Percentiles rank a stretch among this genome's conserved stretches.
phyloP scores from a whole-genome alignment of 2,797 vertebrate species.

The Dromococcyx pavoninus region DNA sequence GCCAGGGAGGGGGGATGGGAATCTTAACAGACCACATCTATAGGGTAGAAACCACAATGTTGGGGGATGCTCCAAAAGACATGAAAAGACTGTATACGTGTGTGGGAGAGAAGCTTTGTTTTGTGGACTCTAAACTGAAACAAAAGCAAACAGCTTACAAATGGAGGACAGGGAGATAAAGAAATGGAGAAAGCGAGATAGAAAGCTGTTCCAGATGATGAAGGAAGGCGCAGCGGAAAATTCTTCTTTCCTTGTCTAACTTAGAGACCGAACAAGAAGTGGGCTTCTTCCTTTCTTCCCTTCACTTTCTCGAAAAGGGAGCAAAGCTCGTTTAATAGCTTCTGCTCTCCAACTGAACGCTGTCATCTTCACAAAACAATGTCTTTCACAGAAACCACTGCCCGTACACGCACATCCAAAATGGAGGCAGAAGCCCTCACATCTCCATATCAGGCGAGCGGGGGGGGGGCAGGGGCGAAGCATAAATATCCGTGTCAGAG shows the following conservation, averaged over 20 bases:
- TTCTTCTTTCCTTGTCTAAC: conserved; percentile 54
- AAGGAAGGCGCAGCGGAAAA: conserved; percentile 14
- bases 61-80: conserved; percentile 67
- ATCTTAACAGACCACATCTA: neutral
- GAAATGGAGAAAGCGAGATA: conserved; percentile 63
- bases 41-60: conserved; percentile 60
- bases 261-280: conserved; percentile 51
- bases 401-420: neutral
- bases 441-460: conserved; percentile 62
- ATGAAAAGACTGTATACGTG: conserved; percentile 66
- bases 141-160: conserved; percentile 87
- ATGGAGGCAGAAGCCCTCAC: conserved; percentile 63
- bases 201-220: neutral
- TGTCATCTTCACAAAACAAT: conserved; percentile 71
- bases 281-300: conserved; percentile 49
- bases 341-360: conserved; percentile 78
- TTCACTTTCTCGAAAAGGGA: conserved; percentile 36
- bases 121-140: conserved; percentile 83
- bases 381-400: conserved; percentile 43
- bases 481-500: conserved; percentile 65
- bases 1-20: neutral
- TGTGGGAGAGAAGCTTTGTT: conserved; percentile 70
- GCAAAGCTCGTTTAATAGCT: conserved; percentile 86
- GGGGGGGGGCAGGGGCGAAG: too few species aligned
- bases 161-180: conserved; percentile 86